Conservation (phyloP, 2,113 vertebrate species). For the Craseonycteris thonglongyai region DNA sequence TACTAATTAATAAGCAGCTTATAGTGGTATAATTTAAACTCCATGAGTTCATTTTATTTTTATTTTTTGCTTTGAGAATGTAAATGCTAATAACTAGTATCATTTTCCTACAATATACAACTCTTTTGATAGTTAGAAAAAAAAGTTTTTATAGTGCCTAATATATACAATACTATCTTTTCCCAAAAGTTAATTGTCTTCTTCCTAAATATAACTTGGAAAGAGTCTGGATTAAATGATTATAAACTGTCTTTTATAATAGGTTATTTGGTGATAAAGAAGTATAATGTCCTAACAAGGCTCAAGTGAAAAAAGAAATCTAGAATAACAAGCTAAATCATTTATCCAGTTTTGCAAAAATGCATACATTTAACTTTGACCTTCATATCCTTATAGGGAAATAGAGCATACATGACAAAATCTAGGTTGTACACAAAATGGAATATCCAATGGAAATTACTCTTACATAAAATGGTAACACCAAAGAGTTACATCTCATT, state of each 20-base stretch:
- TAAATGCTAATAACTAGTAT: not conserved
- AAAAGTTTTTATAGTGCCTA: not conserved
- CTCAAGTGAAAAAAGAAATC: not conserved
- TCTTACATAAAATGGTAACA: not conserved
- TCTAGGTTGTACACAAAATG: not conserved
- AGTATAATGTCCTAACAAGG: not conserved
- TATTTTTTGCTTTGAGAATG: not conserved
- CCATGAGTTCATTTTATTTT: not conserved
- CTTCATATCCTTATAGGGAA: not conserved
- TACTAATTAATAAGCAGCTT: not conserved
- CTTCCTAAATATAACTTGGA: not conserved
- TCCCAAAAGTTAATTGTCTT: not conserved
- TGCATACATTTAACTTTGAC: not conserved
- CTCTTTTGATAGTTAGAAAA: not conserved
- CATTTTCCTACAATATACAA: not conserved
- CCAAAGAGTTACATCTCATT: not conserved
- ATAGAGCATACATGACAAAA: not conserved
- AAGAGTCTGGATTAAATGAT: not conserved
- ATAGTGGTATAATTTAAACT: not conserved
- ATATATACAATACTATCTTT: too few species aligned
- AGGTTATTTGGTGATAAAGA: not conserved
- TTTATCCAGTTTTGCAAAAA: not conserved
- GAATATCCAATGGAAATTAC: not conserved
- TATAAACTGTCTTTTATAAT: not conserved
- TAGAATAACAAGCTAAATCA: not conserved